Base-by-base conservation (phyloP, 2,797 vertebrate species). In the Poeciliopsis infans region DNA sequence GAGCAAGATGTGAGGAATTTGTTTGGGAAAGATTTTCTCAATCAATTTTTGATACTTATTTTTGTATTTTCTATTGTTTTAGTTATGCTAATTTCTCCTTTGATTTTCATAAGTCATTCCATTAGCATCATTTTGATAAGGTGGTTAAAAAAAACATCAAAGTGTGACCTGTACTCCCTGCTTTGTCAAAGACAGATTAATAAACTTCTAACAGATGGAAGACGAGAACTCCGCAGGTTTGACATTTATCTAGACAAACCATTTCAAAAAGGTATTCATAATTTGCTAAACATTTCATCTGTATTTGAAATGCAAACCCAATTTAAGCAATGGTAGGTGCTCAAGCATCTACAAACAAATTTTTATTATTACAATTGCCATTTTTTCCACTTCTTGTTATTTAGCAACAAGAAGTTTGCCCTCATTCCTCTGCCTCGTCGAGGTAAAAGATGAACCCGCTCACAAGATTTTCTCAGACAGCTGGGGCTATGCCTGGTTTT, bases 1-100 rank as follows among this genome's bases (percentile, higher is more conserved):
- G 12, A 2, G 23, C 2, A 43, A 76, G 23, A 55, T 76, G 20
- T 33, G 0, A 28, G 20, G 80, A 83, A 83, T 6, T 51, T 76
- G 43, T 15, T 23, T 7, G 2, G 45, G 3, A 1, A 11, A 23
- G 11, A 70, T 25, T 73, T 33, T 73, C 36, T 6, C 16, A 3
- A 2, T 43, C 13, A 8, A n/a, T 51, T 53, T 13, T 43, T 69
- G 2, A 1, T 16, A 41, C 33, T 36, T 69, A 2, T 72, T 77
- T 68, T 55, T 7, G 12, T 49, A 1, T 13, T 8, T 7, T 39
- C 23, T 5, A 33, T 5, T 5, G 0, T 71, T 79, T 53, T 12
- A n/a, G 16, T 46, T 31, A 36, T 41, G 15, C 15, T 69, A 45
- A 0, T 57, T 79, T 2, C 7, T 23, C n/a, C 4, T 39, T 36